Percentiles rank a stretch among this genome's conserved stretches.
phyloP scores from a whole-genome alignment of 2,113 vertebrate genomes.

The Lontra canadensis region DNA sequence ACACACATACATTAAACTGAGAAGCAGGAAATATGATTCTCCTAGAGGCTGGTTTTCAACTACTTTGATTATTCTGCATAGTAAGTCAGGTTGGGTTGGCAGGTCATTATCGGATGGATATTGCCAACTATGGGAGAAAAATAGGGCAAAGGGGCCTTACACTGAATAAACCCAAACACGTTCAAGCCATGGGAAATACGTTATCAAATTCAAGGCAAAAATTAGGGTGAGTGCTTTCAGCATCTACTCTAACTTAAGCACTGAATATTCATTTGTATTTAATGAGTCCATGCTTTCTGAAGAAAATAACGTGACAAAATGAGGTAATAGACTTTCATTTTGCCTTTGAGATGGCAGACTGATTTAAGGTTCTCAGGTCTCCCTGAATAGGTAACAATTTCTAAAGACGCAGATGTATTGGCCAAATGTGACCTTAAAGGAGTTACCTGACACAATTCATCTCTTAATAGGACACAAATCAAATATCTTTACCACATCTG shows the following conservation, averaged over 20 bases:
- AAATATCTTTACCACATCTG: slow-evolving; percentile 32
- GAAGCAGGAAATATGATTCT: slow-evolving; percentile 58
- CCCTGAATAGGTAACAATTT: slow-evolving; percentile 39
- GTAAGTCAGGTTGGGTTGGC: slow-evolving; percentile 38
- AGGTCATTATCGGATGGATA: slow-evolving; percentile 53
- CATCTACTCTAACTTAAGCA: not conserved
- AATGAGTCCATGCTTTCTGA: slow-evolving; percentile 19
- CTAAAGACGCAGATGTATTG: not conserved
- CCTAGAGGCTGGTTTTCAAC: slow-evolving; percentile 50
- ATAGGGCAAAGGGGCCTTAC: not conserved
- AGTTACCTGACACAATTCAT: slow-evolving; percentile 41
- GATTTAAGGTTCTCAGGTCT: not conserved
- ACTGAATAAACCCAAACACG: not conserved
- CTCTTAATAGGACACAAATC: slow-evolving; percentile 52
- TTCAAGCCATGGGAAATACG: not conserved
- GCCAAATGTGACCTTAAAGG: slow-evolving; percentile 40
- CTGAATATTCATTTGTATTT: slow-evolving; percentile 38
- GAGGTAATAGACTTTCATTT: slow-evolving; percentile 24
- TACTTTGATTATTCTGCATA: slow-evolving; percentile 66
- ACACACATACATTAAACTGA: slow-evolving; percentile 55
- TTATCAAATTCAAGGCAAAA: slow-evolving; percentile 39
- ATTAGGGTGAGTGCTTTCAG: not conserved
- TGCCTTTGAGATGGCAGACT: slow-evolving; percentile 36
- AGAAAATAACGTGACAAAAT: slow-evolving; percentile 38
- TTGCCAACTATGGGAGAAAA: not conserved